Conservation (phyloP, 2,113 vertebrate species). For the Cyanistes caeruleus region DNA sequence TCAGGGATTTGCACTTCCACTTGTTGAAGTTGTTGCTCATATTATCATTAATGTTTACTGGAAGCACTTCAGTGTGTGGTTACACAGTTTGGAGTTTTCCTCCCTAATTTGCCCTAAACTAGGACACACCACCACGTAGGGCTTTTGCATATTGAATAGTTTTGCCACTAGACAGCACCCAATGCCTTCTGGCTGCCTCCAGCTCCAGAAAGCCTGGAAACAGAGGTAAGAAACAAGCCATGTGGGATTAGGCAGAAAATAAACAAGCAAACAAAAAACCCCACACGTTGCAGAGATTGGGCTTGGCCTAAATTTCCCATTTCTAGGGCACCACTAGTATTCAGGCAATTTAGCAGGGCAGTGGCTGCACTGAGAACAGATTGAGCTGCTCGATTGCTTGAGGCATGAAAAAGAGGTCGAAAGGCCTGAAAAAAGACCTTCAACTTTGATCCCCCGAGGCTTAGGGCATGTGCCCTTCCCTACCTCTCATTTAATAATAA, state of each 20-base stretch:
- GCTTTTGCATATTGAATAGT: background rate
- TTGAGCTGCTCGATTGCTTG: background rate
- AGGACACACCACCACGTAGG: too few species aligned
- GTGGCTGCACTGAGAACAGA: background rate
- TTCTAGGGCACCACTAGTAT: background rate
- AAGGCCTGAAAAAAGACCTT: background rate
- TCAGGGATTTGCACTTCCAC: background rate
- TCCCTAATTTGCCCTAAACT: too few species aligned
- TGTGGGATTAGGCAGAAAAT: background rate
- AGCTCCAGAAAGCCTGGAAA: background rate
- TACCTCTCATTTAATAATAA: background rate
- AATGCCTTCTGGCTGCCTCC: background rate
- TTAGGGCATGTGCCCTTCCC: too few species aligned
- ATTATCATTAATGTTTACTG: background rate
- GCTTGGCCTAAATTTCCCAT: background rate
- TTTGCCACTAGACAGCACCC: background rate
- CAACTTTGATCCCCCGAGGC: fast-evolving
- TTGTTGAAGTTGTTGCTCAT: background rate
- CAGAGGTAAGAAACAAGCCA: background rate
- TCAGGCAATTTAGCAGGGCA: background rate
- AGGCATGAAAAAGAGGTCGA: background rate
- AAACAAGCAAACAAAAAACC: background rate
- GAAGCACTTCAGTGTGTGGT: fast-evolving
- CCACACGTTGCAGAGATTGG: fast-evolving
- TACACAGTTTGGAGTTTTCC: too few species aligned